Base-by-base conservation (phyloP, 2,888 invertebrate genomes). In the Andrena trimmerana region DNA sequence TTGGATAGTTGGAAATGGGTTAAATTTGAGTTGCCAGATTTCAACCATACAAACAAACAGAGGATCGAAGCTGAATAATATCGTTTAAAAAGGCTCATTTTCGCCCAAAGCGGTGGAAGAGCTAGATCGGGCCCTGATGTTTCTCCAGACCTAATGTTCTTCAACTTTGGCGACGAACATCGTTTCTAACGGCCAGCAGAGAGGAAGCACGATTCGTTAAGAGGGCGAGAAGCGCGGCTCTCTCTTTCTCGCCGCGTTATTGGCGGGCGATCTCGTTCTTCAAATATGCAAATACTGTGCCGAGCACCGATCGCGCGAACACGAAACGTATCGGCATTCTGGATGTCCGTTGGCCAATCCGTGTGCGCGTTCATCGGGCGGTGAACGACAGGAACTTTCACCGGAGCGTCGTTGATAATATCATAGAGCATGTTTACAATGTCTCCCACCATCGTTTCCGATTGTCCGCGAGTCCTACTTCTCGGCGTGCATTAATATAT, bases 341-440 rank as follows among this genome's bases (percentile, higher is more conserved):
- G 88, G 78, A 79, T 76, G 60, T 62, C 48, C 60, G 60, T 84
- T 63, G 73, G 48, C 73, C 71, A 76, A 81, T 84, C 72, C 7
- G 54, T 42, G 69, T 54, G 33, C 60, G 79, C 74, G 57, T 33
- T 74, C 82, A 50, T 78, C 82, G 78, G 36, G 70, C 76, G 67
- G 69, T 24, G 72, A 69, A 83, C 50, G 68, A 78, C 78, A 68
- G 69, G 69, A 83, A 88, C 88, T 88, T 88, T 88, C 88, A 88
- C 88, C 87, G 76, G 63, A 75, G 77, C 73, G 66, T 63, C 72
- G 85, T 74, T 81, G 81, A 88, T 88, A 83, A 88, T 80, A 77
- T 80, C 81, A 80, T 78, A 67, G 42, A 42, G 57, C 50, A 60
- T 81, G 74, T 88, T 84, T 88, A 81, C 78, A 78, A 86, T 86